Base-by-base conservation (phyloP, 2,797 vertebrate genomes). In the Psittacula echo region DNA sequence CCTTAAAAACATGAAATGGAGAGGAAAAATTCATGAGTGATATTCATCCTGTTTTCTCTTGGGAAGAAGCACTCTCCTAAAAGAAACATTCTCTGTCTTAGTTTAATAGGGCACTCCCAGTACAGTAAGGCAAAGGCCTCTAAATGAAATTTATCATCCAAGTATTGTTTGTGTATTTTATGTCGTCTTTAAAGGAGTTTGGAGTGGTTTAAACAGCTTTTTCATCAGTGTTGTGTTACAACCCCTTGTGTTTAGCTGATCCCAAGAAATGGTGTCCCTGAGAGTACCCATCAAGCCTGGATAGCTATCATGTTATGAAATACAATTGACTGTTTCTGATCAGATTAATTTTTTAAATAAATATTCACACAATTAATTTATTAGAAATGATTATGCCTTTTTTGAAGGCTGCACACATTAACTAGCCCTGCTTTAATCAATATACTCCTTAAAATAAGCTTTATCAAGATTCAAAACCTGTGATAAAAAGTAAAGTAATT, bases 1-100 rank as follows among this genome's bases (percentile, higher is more conserved):
- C 4, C 14, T 85, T 79, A 19, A n/a, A 71, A 87, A 48, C 17
- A 15, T 0, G 0, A 64, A 53, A 2, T 9, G 16, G 27, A 78
- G 26, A 58, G 39, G 10, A 72, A 75, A 89, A 77, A 48, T 10
- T 48, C 1, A 32, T 32, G 19, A 72, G 3, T 39, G 7, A 2
- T 7, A 50, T 76, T 75, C 45, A 58, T n/a, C 3, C 2, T 41
- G 2, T 32, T 81, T 70, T 86, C 11, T 5, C 3, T 47, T 72
- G 32, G 42, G 42, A 77, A 77, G 20, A 50, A 65, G 1, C 0
- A 60, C 7, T 89, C 71, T 26, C 39, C n/a, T 53, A 19, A 80
- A 86, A 45, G 6, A 60, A n/a, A 34, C 17, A 32, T 30, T 42
- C 1, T 61, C 4, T 66, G 23, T 50, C 18, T 65, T 23, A 48